Percentiles rank a stretch among this genome's conserved stretches.
Conservation (phyloP, 2,113 vertebrate species). For the Silurus asotus region DNA sequence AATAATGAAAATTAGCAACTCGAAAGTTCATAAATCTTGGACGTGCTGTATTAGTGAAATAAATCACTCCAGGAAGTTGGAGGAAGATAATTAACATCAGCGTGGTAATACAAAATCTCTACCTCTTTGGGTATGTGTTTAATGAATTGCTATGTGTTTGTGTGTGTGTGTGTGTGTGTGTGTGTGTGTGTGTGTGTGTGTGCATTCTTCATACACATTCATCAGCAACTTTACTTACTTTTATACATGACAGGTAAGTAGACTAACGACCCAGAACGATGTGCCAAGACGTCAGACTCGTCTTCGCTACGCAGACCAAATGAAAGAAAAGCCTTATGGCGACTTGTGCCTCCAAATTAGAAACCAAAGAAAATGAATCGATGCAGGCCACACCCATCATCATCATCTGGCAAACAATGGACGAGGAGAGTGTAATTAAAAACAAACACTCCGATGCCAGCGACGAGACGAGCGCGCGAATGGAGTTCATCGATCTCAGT, state of each 20-base stretch:
- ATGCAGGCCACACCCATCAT: conserved; percentile 23
- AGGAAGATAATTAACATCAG: neutral
- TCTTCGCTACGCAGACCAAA: neutral
- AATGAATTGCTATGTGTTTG: neutral
- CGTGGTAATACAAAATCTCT: neutral
- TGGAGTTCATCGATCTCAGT: conserved; percentile 52
- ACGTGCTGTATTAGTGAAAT: neutral
- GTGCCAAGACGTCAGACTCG: neutral
- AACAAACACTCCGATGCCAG: conserved; percentile 43
- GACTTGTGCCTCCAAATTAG: neutral
- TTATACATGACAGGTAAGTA: neutral
- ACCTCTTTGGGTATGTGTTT: neutral
- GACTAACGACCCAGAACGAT: neutral
- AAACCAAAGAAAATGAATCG: conserved; percentile 24
- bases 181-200: too few relatives aligned
- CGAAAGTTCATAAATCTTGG: too few relatives aligned
- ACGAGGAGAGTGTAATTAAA: conserved; percentile 48
- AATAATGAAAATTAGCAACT: too few relatives aligned
- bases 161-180: neutral
- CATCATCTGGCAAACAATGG: conserved; percentile 34
- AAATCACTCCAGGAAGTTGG: neutral
- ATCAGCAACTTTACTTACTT: neutral
- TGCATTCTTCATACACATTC: neutral
- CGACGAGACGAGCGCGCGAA: conserved; percentile 29
- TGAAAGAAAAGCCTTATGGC: conserved; percentile 1